phyloP scores from a whole-genome alignment of 2,888 invertebrate genomes.

The Campoplex capitator region DNA sequence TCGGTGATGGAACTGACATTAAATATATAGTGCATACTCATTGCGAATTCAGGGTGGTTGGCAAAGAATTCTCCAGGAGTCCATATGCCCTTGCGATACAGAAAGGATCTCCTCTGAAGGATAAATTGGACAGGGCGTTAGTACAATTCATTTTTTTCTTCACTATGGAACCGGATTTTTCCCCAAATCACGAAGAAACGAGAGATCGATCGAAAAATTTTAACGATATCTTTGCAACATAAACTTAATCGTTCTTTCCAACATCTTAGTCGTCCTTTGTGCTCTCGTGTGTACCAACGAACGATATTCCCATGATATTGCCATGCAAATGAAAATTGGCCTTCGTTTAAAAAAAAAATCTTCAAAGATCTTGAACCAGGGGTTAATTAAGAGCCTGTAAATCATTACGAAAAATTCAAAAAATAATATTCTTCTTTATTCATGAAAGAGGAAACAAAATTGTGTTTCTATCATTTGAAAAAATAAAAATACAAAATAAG shows the following conservation, averaged over 20 bases:
- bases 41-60: constrained; percentile 96
- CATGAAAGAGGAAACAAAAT: no score
- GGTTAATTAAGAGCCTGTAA: no score
- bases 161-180: not conserved
- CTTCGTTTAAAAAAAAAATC: not conserved
- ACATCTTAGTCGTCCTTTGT: no score
- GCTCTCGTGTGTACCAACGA: no score
- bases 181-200: not conserved
- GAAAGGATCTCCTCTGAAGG: constrained; percentile 96
- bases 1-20: constrained; percentile 97
- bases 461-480: no score
- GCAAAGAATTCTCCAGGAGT: constrained; percentile 98
- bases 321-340: not conserved
- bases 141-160: constrained; percentile 80
- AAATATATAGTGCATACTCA: constrained; percentile 92
- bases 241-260: no score
- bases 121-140: constrained; percentile 98
- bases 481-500: no score
- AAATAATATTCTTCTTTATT: no score
- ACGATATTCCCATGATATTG: not conserved
- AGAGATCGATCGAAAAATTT: not conserved
- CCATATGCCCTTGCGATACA: constrained; percentile 99
- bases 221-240: no score
- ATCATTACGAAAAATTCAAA: no score
- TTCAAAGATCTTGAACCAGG: not conserved